Percentiles rank a stretch among this genome's conserved stretches.
Evolutionary conservation across 23 tunicate species (phyloP).

Genomic region (Trididemnum nubilum): DNA sequence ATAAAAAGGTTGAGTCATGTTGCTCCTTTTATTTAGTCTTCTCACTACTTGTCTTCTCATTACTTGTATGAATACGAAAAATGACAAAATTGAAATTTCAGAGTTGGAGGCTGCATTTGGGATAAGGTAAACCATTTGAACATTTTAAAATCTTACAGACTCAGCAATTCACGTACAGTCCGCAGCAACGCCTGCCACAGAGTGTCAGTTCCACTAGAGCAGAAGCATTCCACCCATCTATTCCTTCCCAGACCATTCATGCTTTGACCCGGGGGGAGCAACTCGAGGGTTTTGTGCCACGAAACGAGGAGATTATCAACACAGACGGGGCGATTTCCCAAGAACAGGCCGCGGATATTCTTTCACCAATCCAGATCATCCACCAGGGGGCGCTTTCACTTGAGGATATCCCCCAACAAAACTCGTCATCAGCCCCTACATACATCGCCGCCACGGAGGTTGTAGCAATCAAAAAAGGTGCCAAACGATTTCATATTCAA

Average conservation of each 20-base stretch:
- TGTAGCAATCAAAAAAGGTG: conserved; percentile 77
- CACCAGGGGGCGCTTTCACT: conserved; percentile 44
- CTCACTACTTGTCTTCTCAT: no score
- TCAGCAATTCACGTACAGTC: conserved; percentile 28
- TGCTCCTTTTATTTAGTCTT: no score
- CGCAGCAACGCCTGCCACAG: conserved; percentile 28
- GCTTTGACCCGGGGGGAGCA: conserved; percentile 40
- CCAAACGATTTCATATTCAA: no score
- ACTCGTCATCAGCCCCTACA: conserved; percentile 40
- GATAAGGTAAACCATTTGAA: no score
- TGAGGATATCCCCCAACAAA: conserved; percentile 39
- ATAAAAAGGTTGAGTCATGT: no score
- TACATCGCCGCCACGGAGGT: conserved; percentile 71
- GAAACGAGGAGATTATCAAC: conserved; percentile 34
- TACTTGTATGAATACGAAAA: no score
- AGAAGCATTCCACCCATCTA: conserved; percentile 8
- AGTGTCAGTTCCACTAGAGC: neutral
- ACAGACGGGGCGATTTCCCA: conserved; percentile 34
- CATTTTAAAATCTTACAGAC: neutral
- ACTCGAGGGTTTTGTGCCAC: conserved; percentile 37
- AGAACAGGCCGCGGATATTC: conserved; percentile 71
- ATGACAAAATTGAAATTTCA: no score
- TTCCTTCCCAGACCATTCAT: conserved; percentile 19
- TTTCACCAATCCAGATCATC: conserved; percentile 74
- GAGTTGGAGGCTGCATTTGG: no score